Evolutionary conservation across 2,113 vertebrate genomes (phyloP).

Genomic region (Anoura caudifer): DNA sequence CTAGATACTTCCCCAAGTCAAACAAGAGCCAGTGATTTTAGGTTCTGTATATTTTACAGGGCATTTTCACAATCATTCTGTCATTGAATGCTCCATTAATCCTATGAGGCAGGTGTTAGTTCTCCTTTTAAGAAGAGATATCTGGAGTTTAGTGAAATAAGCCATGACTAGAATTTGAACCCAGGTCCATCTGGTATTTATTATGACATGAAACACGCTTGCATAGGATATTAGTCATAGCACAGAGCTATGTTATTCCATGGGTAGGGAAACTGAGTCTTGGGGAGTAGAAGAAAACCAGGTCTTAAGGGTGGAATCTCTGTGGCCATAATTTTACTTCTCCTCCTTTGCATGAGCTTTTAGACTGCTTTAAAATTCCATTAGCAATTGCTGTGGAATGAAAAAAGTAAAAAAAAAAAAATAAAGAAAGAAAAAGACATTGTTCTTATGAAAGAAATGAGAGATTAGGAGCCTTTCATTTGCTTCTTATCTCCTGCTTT

Average conservation of each 20-base stretch:
- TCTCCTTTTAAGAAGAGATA: not conserved
- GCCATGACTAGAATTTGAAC: not conserved
- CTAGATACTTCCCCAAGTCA: not conserved
- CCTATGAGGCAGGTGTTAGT: not conserved
- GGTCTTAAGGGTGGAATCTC: not conserved
- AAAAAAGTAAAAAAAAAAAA: not conserved
- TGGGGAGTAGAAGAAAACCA: rapidly evolving
- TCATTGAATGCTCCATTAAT: not conserved
- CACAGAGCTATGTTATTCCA: not conserved
- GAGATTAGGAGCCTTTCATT: slow-evolving; percentile 46
- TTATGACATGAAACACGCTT: not conserved
- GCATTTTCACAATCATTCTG: not conserved
- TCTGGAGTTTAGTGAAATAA: not conserved
- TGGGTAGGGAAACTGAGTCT: not conserved
- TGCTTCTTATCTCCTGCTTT: slow-evolving; percentile 44
- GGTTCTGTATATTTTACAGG: not conserved
- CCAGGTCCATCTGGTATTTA: not conserved
- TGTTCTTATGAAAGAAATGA: slow-evolving; percentile 20
- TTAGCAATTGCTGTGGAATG: not conserved
- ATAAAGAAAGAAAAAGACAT: not conserved
- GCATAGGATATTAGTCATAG: no score
- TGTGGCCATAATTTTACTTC: not conserved
- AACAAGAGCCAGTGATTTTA: not conserved
- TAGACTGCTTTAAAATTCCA: not conserved
- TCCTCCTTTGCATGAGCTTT: not conserved